phyloP scores from a whole-genome alignment of 2,113 vertebrate genomes.

The Psephotus haematonotus region DNA sequence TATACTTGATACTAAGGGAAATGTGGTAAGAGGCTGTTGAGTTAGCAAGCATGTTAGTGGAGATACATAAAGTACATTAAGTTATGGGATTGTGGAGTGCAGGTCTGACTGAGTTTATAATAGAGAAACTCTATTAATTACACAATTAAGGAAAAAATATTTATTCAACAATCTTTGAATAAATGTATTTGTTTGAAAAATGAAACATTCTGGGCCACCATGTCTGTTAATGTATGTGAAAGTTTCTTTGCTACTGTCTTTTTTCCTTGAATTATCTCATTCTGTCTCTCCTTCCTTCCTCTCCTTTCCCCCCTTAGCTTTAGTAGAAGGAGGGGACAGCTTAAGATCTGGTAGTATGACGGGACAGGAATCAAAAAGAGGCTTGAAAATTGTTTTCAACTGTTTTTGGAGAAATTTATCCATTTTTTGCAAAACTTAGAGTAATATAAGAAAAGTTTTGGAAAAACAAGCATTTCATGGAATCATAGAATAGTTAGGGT shows the following conservation, averaged over 20 bases:
- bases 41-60: constrained; percentile 23
- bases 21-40: constrained; percentile 14
- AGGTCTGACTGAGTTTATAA: neutral
- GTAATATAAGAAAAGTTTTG: neutral
- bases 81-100: neutral
- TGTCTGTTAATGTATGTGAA: neutral
- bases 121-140: neutral
- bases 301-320: fast-evolving
- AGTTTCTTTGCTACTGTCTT: neutral
- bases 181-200: neutral
- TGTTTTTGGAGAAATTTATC: neutral
- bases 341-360: neutral
- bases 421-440: neutral
- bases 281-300: neutral
- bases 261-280: neutral
- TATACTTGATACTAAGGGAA: neutral
- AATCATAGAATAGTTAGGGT: too few species aligned
- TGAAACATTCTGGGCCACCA: neutral
- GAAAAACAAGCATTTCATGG: neutral
- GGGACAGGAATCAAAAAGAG: neutral
- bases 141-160: neutral
- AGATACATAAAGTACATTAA: constrained; percentile 7
- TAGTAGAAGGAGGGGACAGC: neutral
- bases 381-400: neutral
- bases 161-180: neutral